These are phyloP conservation scores for Cheilosia variabilis DNA, from an alignment of 2,888 invertebrate genomes.

Conservation along the genomic window DNA sequence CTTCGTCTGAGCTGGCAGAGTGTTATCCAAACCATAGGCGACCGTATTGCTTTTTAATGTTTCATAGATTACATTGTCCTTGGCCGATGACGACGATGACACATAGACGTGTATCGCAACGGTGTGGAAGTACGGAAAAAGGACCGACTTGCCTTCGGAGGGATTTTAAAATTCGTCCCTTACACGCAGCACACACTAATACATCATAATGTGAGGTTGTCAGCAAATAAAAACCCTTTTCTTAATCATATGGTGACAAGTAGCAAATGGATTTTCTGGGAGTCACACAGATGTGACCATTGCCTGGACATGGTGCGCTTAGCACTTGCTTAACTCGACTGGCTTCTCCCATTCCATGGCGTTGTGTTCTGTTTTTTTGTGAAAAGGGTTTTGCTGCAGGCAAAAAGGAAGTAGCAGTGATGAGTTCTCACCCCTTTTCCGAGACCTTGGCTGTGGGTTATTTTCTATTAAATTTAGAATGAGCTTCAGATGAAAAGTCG, in stretches of 20 bases:
- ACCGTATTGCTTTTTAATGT: constrained; percentile 76
- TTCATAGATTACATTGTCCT: constrained; percentile 75
- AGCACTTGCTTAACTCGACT: constrained; percentile 71
- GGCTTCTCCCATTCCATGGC: constrained; percentile 14
- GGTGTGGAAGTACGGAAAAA: constrained; percentile 21
- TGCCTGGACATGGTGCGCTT: constrained; percentile 69
- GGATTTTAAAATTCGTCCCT: constrained; percentile 71
- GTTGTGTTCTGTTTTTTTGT: constrained; percentile 36
- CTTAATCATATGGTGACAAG: constrained; percentile 79
- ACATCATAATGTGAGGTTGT: constrained; percentile 77
- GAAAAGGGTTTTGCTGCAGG: constrained; percentile 61
- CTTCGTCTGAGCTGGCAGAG: constrained; percentile 11
- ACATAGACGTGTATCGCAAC: constrained; percentile 37
- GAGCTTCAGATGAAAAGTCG: constrained; percentile 46
- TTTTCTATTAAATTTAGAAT: constrained; percentile 72
- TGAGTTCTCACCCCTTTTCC: constrained; percentile 26
- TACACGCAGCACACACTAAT: constrained; percentile 75
- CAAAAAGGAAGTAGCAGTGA: constrained; percentile 54
- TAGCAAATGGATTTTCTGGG: constrained; percentile 78
- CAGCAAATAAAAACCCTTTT: constrained; percentile 78
- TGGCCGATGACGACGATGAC: constrained; percentile 53
- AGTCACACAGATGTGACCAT: constrained; percentile 76
- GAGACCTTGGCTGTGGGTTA: constrained; percentile 54
- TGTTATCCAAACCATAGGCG: constrained; percentile 65
- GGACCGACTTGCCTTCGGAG: constrained; percentile 61